Conservation (phyloP, 2,888 invertebrate species). For the Eupithecia dodoneata region DNA sequence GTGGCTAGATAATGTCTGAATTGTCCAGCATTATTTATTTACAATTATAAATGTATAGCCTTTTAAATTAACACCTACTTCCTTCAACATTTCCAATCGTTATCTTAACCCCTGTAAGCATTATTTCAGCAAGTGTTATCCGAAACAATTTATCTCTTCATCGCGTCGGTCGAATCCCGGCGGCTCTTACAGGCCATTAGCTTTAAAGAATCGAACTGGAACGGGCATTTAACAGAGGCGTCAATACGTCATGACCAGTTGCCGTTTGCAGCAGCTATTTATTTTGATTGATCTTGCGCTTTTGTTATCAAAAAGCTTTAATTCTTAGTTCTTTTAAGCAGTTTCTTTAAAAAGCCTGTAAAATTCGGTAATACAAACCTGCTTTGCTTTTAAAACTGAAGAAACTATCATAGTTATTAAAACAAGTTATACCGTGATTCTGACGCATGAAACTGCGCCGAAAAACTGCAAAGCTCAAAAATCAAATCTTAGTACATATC, state of each 20-base stretch:
- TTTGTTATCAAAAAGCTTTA: neutral
- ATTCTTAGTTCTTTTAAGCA: neutral
- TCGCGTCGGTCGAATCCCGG: conserved; percentile 19
- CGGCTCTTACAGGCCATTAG: conserved; percentile 22
- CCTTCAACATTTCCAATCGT: neutral
- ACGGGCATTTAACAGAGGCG: conserved; percentile 11
- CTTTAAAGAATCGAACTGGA: conserved; percentile 20
- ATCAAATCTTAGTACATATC: no score
- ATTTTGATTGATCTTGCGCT: conserved; percentile 4
- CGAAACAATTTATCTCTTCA: conserved; percentile 24
- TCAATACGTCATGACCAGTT: conserved; percentile 23
- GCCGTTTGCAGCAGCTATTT: conserved; percentile 9
- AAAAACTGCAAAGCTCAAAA: no score
- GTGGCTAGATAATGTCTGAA: no score
- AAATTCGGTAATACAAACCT: no score
- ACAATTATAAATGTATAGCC: no score
- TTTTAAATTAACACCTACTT: no score
- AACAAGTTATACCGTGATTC: no score
- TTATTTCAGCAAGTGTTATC: conserved; percentile 11
- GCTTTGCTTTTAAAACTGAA: no score
- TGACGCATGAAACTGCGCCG: no score
- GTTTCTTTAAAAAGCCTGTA: neutral
- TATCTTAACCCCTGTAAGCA: neutral
- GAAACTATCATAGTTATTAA: no score
- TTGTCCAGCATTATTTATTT: no score